A percentile compares a stretch with the other conserved stretches of the same genome.
These are phyloP conservation scores for Ophion ellenae DNA, from an alignment of 2,888 invertebrate species.

Conservation along the genomic window DNA sequence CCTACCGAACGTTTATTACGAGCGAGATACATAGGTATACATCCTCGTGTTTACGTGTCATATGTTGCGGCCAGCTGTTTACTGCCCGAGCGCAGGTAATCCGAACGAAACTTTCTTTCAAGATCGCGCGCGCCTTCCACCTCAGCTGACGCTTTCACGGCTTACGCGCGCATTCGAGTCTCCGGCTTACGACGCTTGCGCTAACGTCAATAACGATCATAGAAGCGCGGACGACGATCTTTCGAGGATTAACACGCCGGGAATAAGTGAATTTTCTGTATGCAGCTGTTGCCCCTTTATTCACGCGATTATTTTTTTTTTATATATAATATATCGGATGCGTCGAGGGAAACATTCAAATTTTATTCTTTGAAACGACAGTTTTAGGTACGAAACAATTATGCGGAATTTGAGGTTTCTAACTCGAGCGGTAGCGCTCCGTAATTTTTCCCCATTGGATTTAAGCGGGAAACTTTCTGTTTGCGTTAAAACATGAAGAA, in stretches of 20 bases:
- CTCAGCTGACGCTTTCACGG: constrained; percentile 45
- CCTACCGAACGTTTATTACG: neutral
- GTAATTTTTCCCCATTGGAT: too few species aligned
- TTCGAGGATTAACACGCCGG: neutral
- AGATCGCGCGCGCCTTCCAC: constrained; percentile 13
- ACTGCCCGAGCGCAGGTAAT: constrained; percentile 7
- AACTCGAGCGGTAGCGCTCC: too few species aligned
- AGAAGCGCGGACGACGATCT: neutral
- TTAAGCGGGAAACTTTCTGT: too few species aligned
- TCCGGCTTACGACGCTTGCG: constrained; percentile 1
- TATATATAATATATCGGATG: neutral
- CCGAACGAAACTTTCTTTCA: constrained; percentile 44
- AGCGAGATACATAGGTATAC: neutral
- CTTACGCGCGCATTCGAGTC: constrained; percentile 18
- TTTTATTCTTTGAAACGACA: too few species aligned
- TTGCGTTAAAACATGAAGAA: too few species aligned
- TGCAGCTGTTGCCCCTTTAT: neutral
- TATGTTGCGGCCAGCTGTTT: constrained; percentile 17
- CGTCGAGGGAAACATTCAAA: too few species aligned
- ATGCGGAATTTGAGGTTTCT: too few species aligned
- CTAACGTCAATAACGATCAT: neutral
- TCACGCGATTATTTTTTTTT: neutral
- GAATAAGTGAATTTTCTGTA: neutral
- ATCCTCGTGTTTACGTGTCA: neutral
- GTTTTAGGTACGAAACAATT: too few species aligned